These are phyloP conservation scores for Phaedon cochleariae DNA, from an alignment of 2,888 invertebrate species.

Conservation along the genomic window DNA sequence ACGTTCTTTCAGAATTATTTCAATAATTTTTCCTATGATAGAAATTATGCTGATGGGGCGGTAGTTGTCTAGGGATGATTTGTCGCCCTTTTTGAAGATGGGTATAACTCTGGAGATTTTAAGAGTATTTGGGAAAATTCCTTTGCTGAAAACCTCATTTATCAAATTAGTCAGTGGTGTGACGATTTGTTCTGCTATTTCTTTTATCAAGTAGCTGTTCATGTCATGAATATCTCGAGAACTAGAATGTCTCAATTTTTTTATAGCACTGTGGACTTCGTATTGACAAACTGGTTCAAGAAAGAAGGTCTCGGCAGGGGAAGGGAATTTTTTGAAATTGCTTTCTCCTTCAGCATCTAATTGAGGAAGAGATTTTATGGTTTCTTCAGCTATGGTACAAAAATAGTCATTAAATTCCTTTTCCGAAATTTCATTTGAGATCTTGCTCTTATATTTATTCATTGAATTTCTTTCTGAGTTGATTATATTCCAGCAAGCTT, in stretches of 20 bases:
- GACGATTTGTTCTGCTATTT: slow-evolving; percentile 8
- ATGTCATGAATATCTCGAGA: slow-evolving; percentile 1
- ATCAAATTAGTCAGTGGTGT: slow-evolving; percentile 3
- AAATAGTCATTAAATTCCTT: background rate
- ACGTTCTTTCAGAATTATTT: slow-evolving; percentile 10
- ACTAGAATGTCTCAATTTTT: slow-evolving; percentile 1
- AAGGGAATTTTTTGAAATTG: no score
- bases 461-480: slow-evolving; percentile 5
- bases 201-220: no score
- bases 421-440: background rate
- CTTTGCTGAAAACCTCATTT: background rate
- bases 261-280: no score
- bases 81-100: slow-evolving; percentile 6
- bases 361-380: slow-evolving; percentile 3
- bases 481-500: slow-evolving; percentile 15
- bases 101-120: slow-evolving; percentile 9
- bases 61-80: slow-evolving; percentile 2
- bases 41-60: slow-evolving; percentile 6
- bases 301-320: no score
- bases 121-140: background rate
- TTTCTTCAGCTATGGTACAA: background rate
- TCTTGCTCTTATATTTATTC: background rate
- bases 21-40: background rate
- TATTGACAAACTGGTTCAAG: no score
- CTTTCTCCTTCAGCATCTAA: no score